These are phyloP conservation scores for Scylla paramamosain DNA, from an alignment of 1,140 invertebrate species.

Conservation along the genomic window DNA sequence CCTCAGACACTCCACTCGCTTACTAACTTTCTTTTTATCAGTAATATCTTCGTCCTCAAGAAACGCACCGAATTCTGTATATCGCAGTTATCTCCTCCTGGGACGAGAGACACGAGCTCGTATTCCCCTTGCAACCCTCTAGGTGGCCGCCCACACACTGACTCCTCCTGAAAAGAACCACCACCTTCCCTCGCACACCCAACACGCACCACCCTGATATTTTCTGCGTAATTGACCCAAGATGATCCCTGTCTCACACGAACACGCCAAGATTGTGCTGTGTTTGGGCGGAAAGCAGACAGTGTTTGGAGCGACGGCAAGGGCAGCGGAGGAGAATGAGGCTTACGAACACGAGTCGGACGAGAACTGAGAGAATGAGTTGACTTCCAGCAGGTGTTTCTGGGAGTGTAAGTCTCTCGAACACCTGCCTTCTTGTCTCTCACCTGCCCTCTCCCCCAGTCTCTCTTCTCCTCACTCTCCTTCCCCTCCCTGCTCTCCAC, in stretches of 20 bases:
- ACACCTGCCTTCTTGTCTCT: background rate
- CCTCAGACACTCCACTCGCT: background rate
- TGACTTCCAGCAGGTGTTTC: background rate
- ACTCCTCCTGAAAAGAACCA: background rate
- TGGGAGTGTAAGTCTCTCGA: background rate
- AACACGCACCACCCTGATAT: background rate
- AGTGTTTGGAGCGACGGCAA: background rate
- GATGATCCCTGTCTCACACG: background rate
- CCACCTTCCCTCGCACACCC: background rate
- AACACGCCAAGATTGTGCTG: background rate
- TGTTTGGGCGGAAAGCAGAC: background rate
- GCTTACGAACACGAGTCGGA: background rate
- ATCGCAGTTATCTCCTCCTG: background rate
- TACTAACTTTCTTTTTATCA: background rate
- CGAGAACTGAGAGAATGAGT: background rate
- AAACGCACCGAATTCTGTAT: background rate
- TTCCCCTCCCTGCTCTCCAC: no score
- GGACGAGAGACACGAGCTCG: background rate
- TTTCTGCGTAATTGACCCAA: conserved; percentile 26
- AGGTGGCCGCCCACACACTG: background rate
- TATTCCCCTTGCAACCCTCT: background rate
- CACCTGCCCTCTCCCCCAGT: background rate
- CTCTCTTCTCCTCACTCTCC: no score
- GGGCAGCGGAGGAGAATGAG: background rate
- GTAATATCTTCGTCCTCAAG: background rate